Percentiles rank a stretch among this genome's conserved stretches.
phyloP scores from a whole-genome alignment of 2,888 invertebrate species.

The Vesta saturnalis region DNA sequence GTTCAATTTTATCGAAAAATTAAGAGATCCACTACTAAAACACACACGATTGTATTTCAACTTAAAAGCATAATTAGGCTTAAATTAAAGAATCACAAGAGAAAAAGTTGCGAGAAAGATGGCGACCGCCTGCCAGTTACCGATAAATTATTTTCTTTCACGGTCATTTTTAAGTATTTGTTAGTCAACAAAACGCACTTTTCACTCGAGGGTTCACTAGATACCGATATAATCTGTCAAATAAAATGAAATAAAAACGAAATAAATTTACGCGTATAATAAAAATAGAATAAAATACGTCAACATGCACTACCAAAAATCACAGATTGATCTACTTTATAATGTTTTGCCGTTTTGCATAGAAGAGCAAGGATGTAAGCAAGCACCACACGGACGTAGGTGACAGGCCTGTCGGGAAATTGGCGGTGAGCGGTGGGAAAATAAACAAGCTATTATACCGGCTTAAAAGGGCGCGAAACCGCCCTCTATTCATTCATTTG shows the following conservation, averaged over 20 bases:
- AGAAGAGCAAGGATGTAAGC: slow-evolving; percentile 59
- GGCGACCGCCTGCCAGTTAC: slow-evolving; percentile 66
- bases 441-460: slow-evolving; percentile 63
- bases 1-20: slow-evolving; percentile 32
- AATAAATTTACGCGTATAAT: slow-evolving; percentile 22
- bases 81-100: slow-evolving; percentile 53
- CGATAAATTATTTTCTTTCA: slow-evolving; percentile 64
- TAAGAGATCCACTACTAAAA: slow-evolving; percentile 35
- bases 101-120: slow-evolving; percentile 68
- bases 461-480: slow-evolving; percentile 58
- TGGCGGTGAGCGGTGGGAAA: slow-evolving; percentile 60
- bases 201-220: slow-evolving; percentile 51
- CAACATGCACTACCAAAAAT: slow-evolving; percentile 59
- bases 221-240: slow-evolving; percentile 33
- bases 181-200: slow-evolving; percentile 58
- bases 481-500: slow-evolving; percentile 50
- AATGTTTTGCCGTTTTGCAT: slow-evolving; percentile 60
- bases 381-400: slow-evolving; percentile 56
- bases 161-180: slow-evolving; percentile 60
- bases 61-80: slow-evolving; percentile 50
- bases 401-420: slow-evolving; percentile 60
- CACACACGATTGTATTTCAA: slow-evolving; percentile 50
- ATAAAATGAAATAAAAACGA: slow-evolving; percentile 22
- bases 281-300: slow-evolving; percentile 48
- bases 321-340: slow-evolving; percentile 63